Evolutionary conservation across 2,113 vertebrate species (phyloP).

Genomic region (Gadus chalcogrammus): DNA sequence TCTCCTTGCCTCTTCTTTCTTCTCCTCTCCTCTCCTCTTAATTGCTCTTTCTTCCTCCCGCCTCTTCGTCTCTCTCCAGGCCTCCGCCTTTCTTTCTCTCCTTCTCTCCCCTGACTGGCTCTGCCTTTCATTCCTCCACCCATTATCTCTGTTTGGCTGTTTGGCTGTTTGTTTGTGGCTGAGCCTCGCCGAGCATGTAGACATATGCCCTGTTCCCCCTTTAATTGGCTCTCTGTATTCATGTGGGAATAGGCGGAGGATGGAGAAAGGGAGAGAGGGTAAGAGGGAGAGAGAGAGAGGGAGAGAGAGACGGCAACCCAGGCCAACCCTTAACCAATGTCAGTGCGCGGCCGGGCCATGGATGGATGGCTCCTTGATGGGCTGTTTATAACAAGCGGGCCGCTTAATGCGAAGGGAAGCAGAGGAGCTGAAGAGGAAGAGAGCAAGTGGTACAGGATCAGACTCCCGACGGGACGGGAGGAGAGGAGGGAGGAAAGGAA

Average conservation of each 20-base stretch:
- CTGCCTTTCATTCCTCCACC: slow-evolving; percentile 25
- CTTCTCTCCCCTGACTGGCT: slow-evolving; percentile 4
- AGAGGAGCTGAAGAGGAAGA: slow-evolving; percentile 10
- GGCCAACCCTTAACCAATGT: slow-evolving; percentile 60
- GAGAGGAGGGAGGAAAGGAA: background rate
- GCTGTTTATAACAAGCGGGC: slow-evolving; percentile 51
- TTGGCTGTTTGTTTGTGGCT: slow-evolving; percentile 40
- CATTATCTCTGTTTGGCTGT: slow-evolving; percentile 24
- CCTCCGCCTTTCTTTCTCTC: background rate
- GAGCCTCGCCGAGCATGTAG: slow-evolving; percentile 42
- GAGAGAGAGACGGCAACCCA: slow-evolving; percentile 43
- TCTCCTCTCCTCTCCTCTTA: too few species aligned
- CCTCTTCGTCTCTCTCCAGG: background rate
- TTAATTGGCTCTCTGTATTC: slow-evolving; percentile 70
- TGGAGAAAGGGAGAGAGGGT: background rate
- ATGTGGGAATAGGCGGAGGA: slow-evolving; percentile 41
- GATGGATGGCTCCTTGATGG: slow-evolving; percentile 60
- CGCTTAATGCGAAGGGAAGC: slow-evolving; percentile 38
- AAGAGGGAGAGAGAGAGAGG: background rate
- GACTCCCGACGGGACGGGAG: slow-evolving; percentile 1
- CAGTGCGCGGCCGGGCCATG: slow-evolving; percentile 37
- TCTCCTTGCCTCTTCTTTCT: background rate
- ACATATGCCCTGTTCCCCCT: slow-evolving; percentile 48
- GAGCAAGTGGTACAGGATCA: slow-evolving; percentile 21
- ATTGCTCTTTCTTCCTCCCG: too few species aligned